Evolutionary conservation across 1,140 invertebrate species (phyloP).

Genomic region (Drosophila parabipectinata): DNA sequence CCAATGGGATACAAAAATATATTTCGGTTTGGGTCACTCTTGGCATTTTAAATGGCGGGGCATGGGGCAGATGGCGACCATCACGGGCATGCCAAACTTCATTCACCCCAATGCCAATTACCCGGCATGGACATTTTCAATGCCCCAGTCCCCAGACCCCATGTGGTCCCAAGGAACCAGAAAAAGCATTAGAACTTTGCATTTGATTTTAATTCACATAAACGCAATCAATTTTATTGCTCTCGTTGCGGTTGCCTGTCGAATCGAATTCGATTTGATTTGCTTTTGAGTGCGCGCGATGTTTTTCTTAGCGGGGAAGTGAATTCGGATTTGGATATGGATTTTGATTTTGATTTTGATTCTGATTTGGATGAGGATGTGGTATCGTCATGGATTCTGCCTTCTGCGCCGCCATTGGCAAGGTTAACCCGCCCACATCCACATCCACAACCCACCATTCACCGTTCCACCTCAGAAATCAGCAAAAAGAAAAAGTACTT

Average conservation of each 20-base stretch:
- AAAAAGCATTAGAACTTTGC: conserved; percentile 40
- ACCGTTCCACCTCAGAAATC: conserved; percentile 30
- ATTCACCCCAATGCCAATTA: conserved; percentile 63
- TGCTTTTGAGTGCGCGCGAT: conserved; percentile 62
- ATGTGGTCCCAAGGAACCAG: not conserved
- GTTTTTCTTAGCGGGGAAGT: conserved; percentile 24
- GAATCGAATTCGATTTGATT: conserved; percentile 77
- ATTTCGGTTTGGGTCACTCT: not conserved
- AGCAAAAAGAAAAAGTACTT: conserved; percentile 39
- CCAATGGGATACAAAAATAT: not conserved
- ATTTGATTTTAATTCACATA: conserved; percentile 78
- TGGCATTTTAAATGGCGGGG: not conserved
- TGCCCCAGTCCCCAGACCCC: conserved; percentile 1
- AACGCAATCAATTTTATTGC: conserved; percentile 81
- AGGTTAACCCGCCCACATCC: conserved; percentile 18
- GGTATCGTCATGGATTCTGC: conserved; percentile 43
- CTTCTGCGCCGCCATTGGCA: conserved; percentile 54
- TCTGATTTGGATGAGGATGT: conserved; percentile 43
- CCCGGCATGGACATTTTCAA: conserved; percentile 62
- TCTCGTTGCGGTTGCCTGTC: conserved; percentile 77
- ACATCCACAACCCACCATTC: not conserved
- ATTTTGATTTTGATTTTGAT: conserved; percentile 54
- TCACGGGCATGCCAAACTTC: conserved; percentile 61
- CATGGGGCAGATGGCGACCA: conserved; percentile 27
- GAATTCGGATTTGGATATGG: conserved; percentile 41